Base-by-base conservation (phyloP, 2,888 invertebrate species). In the Melanostoma mellinum region DNA sequence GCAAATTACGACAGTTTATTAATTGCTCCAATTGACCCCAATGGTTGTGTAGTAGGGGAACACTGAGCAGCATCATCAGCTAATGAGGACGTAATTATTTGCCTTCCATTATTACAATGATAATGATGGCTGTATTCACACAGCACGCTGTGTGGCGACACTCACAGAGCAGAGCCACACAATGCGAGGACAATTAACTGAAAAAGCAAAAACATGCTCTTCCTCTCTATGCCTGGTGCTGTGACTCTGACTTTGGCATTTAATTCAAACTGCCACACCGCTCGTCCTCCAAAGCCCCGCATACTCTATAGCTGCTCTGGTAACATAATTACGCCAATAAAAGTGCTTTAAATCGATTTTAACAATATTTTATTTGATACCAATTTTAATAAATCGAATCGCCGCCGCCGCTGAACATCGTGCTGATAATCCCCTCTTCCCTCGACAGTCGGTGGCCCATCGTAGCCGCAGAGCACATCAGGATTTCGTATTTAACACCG, bases 261-360 rank as follows among this genome's bases (percentile, higher is more conserved):
- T 80, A 80, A 74, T 74, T 74, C 79, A 73, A n/a, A 3, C 6
- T 48, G 8, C 33, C 67, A 32, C 38, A 3, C n/a, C 56, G 33
- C 8, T 8, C n/a, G 8, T 8, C 5, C 36, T 56, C 67, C 4
- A 38, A 46, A 35, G 6, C 55, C 36, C n/a, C 9, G 8, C 38
- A 44, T 42, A 44, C 32, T 38, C 63, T 52, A 48, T 46, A 52
- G 60, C 67, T 55, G 78, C 56, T 74, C 84, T 75, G 84, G 84
- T 84, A 84, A 84, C 84, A 84, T 84, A 84, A 84, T 84, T 84
- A 84, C 79, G 78, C 84, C 78, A 79, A 84, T 84, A 84, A 84
- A 84, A 84, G 79, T 71, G 65, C 75, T 79, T 84, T 84, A 84
- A 84, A 84, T 84, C 84, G 84, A 84, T 84, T 84, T 82, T 84